phyloP scores from a whole-genome alignment of 2,888 invertebrate species.

The Mythimna vitellina region DNA sequence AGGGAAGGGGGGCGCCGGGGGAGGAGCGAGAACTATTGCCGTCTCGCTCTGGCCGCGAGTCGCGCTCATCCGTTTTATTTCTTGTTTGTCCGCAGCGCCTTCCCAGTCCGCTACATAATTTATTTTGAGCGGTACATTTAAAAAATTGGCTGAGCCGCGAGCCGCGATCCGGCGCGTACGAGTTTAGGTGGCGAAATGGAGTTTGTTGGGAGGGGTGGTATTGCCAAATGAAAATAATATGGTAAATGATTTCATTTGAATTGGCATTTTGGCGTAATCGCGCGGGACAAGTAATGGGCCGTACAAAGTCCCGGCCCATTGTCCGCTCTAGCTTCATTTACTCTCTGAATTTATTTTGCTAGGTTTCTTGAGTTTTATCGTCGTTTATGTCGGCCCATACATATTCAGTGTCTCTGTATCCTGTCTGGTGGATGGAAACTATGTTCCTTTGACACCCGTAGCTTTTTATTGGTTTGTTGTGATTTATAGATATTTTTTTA shows the following conservation, averaged over 20 bases:
- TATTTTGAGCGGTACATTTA: constrained; percentile 89
- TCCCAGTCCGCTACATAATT: constrained; percentile 88
- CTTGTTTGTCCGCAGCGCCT: constrained; percentile 85
- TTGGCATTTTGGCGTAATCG: constrained; percentile 82
- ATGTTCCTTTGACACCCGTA: constrained; percentile 71
- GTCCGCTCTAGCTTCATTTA: constrained; percentile 84
- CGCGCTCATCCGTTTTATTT: constrained; percentile 86
- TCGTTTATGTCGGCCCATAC: constrained; percentile 78
- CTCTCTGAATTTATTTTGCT: constrained; percentile 81
- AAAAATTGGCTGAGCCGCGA: constrained; percentile 85
- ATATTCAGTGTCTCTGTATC: constrained; percentile 82
- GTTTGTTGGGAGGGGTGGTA: constrained; percentile 76
- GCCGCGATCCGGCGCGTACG: constrained; percentile 69
- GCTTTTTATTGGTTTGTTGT: constrained; percentile 62
- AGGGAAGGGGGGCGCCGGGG: constrained; percentile 61
- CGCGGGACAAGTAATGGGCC: constrained; percentile 83
- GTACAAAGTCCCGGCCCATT: constrained; percentile 80
- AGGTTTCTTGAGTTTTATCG: constrained; percentile 82
- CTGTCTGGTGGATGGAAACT: constrained; percentile 73
- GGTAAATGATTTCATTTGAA: constrained; percentile 89
- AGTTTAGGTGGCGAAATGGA: constrained; percentile 85
- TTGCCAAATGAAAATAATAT: constrained; percentile 79
- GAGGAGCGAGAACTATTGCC: constrained; percentile 73
- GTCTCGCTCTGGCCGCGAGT: constrained; percentile 80
- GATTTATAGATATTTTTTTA: constrained; percentile 50